These are phyloP conservation scores for Cairina moschata DNA, from an alignment of 2,113 vertebrate genomes.

Conservation along the genomic window DNA sequence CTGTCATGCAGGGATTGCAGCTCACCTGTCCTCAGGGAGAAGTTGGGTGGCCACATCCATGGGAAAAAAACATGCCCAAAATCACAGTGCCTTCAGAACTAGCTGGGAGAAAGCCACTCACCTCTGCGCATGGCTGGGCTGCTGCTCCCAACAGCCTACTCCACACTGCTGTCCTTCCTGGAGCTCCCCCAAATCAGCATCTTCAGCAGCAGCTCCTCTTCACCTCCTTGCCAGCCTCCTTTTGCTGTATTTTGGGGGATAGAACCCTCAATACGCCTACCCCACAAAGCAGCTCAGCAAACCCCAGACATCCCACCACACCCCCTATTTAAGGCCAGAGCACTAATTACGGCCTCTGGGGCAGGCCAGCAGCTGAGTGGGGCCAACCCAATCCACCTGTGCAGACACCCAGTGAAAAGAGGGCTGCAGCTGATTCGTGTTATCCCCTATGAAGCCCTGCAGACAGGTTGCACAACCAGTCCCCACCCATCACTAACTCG, in stretches of 20 bases:
- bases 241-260: neutral
- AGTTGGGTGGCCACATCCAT: neutral
- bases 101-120: neutral
- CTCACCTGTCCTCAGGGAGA: neutral
- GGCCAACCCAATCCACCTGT: neutral
- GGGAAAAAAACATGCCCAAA: neutral
- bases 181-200: neutral
- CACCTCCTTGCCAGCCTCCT: neutral
- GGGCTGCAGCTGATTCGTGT: neutral
- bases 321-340: neutral
- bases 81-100: neutral
- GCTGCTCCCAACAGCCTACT: neutral
- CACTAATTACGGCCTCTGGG: neutral
- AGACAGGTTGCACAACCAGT: neutral
- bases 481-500: neutral
- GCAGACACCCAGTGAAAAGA: neutral
- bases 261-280: neutral
- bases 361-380: neutral
- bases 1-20: neutral
- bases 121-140: fast-evolving
- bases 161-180: neutral
- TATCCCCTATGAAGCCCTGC: neutral
- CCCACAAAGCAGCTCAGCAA: neutral
- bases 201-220: neutral
- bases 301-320: too few species aligned